Conservation (phyloP, 2,888 invertebrate genomes). For the Leptopilina myrica region DNA sequence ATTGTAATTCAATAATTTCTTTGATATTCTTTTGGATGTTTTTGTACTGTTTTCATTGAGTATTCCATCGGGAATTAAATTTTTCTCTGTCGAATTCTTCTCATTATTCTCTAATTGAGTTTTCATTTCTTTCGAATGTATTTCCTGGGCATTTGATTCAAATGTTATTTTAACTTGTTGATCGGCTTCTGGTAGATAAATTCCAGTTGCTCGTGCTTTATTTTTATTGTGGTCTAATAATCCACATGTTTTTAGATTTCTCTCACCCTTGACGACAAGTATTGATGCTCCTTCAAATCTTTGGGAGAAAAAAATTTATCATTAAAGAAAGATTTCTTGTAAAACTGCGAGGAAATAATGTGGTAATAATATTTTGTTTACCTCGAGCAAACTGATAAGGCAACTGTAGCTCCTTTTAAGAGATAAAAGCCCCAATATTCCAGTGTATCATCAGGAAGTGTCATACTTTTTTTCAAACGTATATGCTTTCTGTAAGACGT, state of each 20-base stretch:
- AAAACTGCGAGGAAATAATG: neutral
- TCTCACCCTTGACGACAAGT: conserved; percentile 88
- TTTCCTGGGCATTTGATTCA: conserved; percentile 79
- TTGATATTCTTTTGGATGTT: neutral
- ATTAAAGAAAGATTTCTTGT: neutral
- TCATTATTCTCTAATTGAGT: neutral
- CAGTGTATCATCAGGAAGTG: conserved; percentile 88
- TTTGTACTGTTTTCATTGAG: no score
- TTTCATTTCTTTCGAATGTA: conserved; percentile 63
- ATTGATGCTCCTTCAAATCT: conserved; percentile 85
- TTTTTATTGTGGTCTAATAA: conserved; percentile 84
- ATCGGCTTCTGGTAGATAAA: conserved; percentile 78
- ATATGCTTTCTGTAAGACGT: conserved; percentile 85
- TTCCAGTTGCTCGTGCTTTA: conserved; percentile 78
- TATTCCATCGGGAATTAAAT: no score
- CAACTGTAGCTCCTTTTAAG: conserved; percentile 86
- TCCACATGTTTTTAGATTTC: conserved; percentile 87
- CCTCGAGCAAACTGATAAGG: conserved; percentile 88
- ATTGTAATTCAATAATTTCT: conserved; percentile 28
- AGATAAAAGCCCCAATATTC: conserved; percentile 94
- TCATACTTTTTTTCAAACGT: conserved; percentile 88
- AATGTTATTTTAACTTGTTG: conserved; percentile 81
- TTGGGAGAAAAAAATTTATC: conserved; percentile 43
- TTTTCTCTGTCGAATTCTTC: neutral
- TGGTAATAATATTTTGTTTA: conserved; percentile 68